These are phyloP conservation scores for Dicycla oo DNA, from an alignment of 2,888 invertebrate genomes.

Conservation along the genomic window DNA sequence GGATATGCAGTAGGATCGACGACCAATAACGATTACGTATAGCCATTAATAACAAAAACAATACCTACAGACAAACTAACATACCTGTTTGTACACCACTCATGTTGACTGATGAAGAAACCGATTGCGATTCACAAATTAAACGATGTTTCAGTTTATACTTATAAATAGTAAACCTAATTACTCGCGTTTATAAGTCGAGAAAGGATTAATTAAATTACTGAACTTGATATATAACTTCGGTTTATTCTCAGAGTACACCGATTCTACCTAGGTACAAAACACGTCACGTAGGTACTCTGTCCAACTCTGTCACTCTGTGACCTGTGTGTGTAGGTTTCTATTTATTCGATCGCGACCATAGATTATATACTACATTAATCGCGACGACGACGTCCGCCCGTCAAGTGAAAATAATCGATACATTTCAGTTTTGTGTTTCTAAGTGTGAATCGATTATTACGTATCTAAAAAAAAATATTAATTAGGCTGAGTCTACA, in stretches of 20 bases:
- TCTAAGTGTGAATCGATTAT: not conserved
- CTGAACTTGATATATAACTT: conserved; percentile 43
- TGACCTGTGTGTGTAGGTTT: too few species aligned
- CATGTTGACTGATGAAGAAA: conserved; percentile 72
- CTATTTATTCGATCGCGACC: too few species aligned
- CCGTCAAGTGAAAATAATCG: conserved; percentile 23
- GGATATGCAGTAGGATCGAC: not conserved
- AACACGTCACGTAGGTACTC: conserved; percentile 63
- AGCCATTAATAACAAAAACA: conserved; percentile 47
- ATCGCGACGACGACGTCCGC: too few species aligned
- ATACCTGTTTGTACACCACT: conserved; percentile 85
- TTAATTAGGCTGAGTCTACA: not conserved
- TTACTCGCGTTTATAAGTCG: conserved; percentile 24
- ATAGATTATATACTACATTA: too few species aligned
- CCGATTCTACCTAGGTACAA: too few species aligned
- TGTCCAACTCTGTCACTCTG: too few species aligned
- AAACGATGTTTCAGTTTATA: conserved; percentile 24
- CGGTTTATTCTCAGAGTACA: conserved; percentile 32
- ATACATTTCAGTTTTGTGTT: not conserved
- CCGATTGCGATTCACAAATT: conserved; percentile 40
- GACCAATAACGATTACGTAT: conserved; percentile 8
- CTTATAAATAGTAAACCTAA: conserved; percentile 41
- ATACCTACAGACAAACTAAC: conserved; percentile 55
- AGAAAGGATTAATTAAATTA: conserved; percentile 56
- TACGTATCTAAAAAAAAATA: not conserved